phyloP scores from a whole-genome alignment of 2,113 vertebrate species.

The Merops nubicus region DNA sequence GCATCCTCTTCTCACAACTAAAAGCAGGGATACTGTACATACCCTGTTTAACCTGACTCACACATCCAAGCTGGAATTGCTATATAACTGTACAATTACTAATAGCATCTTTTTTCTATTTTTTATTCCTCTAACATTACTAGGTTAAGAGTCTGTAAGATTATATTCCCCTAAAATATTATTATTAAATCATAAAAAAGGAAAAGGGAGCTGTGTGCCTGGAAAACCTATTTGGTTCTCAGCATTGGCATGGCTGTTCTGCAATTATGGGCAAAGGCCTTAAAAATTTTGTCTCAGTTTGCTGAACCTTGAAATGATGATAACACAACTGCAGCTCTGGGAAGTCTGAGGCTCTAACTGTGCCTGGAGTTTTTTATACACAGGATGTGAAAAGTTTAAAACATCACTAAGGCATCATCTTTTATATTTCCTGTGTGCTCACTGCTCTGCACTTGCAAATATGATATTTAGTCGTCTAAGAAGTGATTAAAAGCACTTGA shows the following conservation, averaged over 20 bases:
- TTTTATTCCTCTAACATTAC: background rate
- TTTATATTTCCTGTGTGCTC: background rate
- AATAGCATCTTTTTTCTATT: background rate
- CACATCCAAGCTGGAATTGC: background rate
- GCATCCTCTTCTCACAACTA: background rate
- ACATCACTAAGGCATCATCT: background rate
- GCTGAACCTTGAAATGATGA: background rate
- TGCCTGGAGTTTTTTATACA: background rate
- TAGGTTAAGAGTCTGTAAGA: background rate
- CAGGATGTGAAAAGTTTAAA: background rate
- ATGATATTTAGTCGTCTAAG: background rate
- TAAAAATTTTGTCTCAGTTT: slow-evolving; percentile 5
- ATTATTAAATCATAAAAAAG: background rate
- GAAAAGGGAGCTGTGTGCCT: background rate
- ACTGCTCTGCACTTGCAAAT: background rate
- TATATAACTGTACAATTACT: background rate
- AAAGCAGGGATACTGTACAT: background rate
- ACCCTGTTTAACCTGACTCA: background rate
- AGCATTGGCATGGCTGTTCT: background rate
- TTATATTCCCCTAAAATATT: background rate
- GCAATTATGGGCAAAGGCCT: background rate
- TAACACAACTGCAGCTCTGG: background rate
- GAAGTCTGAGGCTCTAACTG: background rate
- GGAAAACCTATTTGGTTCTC: background rate
- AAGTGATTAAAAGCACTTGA: background rate